Evolutionary conservation across 1,140 invertebrate species (phyloP).

Genomic region (Aphaenogaster floridana): DNA sequence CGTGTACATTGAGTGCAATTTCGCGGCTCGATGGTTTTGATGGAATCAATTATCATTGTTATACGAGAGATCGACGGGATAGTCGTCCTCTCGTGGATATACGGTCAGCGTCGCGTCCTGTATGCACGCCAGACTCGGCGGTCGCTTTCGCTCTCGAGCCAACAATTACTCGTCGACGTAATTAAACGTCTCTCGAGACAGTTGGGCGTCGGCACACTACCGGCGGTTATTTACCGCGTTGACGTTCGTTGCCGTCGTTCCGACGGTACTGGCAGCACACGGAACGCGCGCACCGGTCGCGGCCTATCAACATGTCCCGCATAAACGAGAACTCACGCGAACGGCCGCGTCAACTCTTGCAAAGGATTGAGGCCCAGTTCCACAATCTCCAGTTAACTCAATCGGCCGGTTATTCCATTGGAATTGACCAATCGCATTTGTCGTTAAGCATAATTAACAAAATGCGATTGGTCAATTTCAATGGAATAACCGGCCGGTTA

Average conservation of each 20-base stretch:
- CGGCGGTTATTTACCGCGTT: conserved; percentile 45
- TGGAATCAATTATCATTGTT: conserved; percentile 60
- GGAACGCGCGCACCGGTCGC: conserved; percentile 62
- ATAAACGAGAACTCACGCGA: background rate
- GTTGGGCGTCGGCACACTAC: conserved; percentile 27
- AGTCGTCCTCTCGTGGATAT: conserved; percentile 29
- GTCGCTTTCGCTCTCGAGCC: conserved; percentile 41
- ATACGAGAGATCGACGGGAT: conserved; percentile 56
- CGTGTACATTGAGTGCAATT: conserved; percentile 28
- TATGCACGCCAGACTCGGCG: conserved; percentile 31
- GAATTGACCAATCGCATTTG: too few relatives aligned
- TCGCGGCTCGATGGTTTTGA: conserved; percentile 25
- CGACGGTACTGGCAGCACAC: conserved; percentile 40
- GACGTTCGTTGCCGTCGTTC: conserved; percentile 11
- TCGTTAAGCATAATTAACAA: too few relatives aligned
- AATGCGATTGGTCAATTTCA: too few relatives aligned
- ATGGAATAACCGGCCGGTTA: too few relatives aligned
- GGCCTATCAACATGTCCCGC: conserved; percentile 75
- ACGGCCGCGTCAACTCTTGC: conserved; percentile 69
- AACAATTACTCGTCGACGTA: conserved; percentile 61
- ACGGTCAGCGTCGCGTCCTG: conserved; percentile 25
- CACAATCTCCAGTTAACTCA: too few relatives aligned
- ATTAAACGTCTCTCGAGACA: conserved; percentile 66
- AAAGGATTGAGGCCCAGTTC: conserved; percentile 71
- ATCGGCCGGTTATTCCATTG: too few relatives aligned